These are phyloP conservation scores for Tetramorium parvispinum DNA, from an alignment of 1,140 invertebrate genomes.

Conservation along the genomic window DNA sequence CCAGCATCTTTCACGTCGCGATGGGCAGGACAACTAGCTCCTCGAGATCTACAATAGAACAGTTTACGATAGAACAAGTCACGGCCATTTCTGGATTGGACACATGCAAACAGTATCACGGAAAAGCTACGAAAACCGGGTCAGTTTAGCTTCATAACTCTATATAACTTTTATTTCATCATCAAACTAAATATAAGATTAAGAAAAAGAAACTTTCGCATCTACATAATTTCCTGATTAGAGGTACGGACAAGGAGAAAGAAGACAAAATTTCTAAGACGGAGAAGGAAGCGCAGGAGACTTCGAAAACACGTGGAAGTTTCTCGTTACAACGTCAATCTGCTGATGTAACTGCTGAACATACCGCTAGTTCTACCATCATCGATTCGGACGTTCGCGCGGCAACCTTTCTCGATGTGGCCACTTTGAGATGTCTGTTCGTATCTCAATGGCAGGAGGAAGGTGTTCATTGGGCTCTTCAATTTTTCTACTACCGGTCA, in stretches of 20 bases:
- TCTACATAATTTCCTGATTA: conserved; percentile 7
- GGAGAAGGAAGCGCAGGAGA: conserved; percentile 72
- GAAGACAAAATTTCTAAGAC: conserved; percentile 69
- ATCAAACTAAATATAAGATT: not conserved
- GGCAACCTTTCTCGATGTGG: conserved; percentile 98
- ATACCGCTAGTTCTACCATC: conserved; percentile 54
- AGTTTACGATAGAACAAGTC: conserved; percentile 84
- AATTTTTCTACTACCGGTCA: conserved; percentile 95
- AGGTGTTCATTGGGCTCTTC: conserved; percentile 98
- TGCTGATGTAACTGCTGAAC: conserved; percentile 71
- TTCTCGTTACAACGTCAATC: conserved; percentile 63
- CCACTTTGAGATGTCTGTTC: conserved; percentile 98
- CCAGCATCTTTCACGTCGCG: conserved; percentile 87
- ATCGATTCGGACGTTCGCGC: conserved; percentile 89
- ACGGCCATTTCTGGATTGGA: conserved; percentile 84
- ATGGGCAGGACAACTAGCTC: conserved; percentile 85
- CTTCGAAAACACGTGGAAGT: conserved; percentile 67
- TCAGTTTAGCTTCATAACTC: conserved; percentile 14
- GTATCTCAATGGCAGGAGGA: conserved; percentile 99
- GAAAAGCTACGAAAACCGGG: conserved; percentile 77
- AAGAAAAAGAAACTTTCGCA: not conserved
- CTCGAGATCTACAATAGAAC: conserved; percentile 79
- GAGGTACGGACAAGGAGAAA: conserved; percentile 68
- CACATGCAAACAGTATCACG: conserved; percentile 78
- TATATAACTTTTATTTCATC: not conserved